phyloP scores from a whole-genome alignment of 2,888 invertebrate genomes.

The Pollenia amentaria region DNA sequence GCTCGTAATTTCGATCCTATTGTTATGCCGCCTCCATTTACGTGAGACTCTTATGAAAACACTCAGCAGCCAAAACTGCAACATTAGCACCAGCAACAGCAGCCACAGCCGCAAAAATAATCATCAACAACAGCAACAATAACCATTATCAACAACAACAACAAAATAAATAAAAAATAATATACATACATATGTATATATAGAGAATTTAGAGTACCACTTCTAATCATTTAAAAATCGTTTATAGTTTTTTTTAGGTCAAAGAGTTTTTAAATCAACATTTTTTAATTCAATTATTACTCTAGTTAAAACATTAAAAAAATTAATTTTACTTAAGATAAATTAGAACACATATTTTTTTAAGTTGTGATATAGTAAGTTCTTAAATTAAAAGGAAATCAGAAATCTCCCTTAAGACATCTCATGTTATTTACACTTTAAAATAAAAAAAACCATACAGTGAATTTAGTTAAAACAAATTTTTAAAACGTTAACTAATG shows the following conservation, averaged over 20 bases:
- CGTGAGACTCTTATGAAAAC: slow-evolving; percentile 80
- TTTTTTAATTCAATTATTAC: slow-evolving; percentile 51
- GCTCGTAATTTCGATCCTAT: slow-evolving; percentile 87
- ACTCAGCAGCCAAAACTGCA: slow-evolving; percentile 50
- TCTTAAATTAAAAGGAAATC: slow-evolving; percentile 45
- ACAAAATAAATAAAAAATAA: background rate
- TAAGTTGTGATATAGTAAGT: slow-evolving; percentile 70
- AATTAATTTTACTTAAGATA: slow-evolving; percentile 43
- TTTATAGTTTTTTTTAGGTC: slow-evolving; percentile 43
- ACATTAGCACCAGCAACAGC: slow-evolving; percentile 41
- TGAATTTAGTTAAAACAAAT: slow-evolving; percentile 51
- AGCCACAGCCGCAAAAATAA: slow-evolving; percentile 36
- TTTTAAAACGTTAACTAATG: slow-evolving; percentile 20
- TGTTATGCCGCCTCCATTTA: slow-evolving; percentile 83
- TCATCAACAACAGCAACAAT: slow-evolving; percentile 59
- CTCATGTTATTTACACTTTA: slow-evolving; percentile 35
- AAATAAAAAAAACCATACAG: slow-evolving; percentile 17
- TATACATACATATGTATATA: too few relatives aligned
- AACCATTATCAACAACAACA: slow-evolving; percentile 53
- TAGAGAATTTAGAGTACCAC: background rate
- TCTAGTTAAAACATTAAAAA: slow-evolving; percentile 40
- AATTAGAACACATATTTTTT: slow-evolving; percentile 35
- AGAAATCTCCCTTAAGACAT: slow-evolving; percentile 32
- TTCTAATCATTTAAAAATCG: slow-evolving; percentile 49
- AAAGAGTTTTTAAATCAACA: slow-evolving; percentile 31